Conservation (phyloP, 2,888 invertebrate species). For the Sepiola atlantica region DNA sequence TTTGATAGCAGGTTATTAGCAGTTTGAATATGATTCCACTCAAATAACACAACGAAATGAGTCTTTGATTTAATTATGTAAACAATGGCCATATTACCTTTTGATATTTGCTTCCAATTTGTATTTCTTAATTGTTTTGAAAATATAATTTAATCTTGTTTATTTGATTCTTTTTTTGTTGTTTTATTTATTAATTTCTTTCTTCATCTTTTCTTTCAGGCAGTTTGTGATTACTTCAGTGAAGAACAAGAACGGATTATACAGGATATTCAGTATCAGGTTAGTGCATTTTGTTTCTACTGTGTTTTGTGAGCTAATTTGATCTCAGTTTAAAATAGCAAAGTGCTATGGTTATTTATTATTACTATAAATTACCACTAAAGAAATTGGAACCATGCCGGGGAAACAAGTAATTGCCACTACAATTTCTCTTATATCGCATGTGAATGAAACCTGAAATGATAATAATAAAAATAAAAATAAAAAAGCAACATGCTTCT, state of each 20-base stretch:
- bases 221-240: conserved; percentile 15
- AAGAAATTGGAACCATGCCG: conserved; percentile 21
- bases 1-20: not conserved
- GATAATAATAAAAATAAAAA: too few species aligned
- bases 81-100: not conserved
- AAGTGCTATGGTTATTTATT: conserved; percentile 7
- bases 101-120: not conserved
- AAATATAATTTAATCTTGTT: not conserved
- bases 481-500: not conserved
- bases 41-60: not conserved
- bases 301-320: conserved; percentile 8
- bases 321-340: conserved; percentile 32
- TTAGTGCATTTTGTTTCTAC: not conserved
- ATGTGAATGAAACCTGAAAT: not conserved
- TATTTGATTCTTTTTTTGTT: not conserved
- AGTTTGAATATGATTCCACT: not conserved
- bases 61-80: not conserved
- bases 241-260: not conserved
- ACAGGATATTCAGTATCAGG: conserved; percentile 1
- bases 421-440: not conserved
- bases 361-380: not conserved
- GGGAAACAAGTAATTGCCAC: not conserved
- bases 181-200: not conserved
- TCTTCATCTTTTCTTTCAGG: not conserved
- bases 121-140: not conserved